phyloP scores from a whole-genome alignment of 2,113 vertebrate genomes.

The Pomatostomus ruficeps region DNA sequence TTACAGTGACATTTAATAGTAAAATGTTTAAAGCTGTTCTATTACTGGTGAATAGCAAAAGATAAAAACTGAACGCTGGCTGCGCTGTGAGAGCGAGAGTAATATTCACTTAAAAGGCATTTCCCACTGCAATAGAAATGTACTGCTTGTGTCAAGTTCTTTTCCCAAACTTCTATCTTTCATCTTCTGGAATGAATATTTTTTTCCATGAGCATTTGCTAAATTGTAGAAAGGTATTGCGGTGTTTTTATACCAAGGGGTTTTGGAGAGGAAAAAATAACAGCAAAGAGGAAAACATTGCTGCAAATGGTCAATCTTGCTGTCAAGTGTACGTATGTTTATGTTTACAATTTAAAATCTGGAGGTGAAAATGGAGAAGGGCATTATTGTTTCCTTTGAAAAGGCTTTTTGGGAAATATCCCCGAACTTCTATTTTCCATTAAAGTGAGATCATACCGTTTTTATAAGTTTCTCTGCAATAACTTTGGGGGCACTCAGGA shows the following conservation, averaged over 20 bases:
- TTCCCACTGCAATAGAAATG: background rate
- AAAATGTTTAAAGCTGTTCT: background rate
- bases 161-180: background rate
- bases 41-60: background rate
- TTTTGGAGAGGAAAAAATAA: slow-evolving; percentile 14
- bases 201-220: background rate
- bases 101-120: background rate
- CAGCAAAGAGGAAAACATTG: background rate
- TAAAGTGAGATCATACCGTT: slow-evolving; percentile 42
- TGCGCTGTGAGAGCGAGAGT: background rate
- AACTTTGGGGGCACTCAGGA: slow-evolving; percentile 64
- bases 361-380: slow-evolving; percentile 2
- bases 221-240: background rate
- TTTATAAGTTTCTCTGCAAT: slow-evolving; percentile 57
- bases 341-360: slow-evolving; percentile 24
- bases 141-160: background rate
- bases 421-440: background rate
- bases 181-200: background rate
- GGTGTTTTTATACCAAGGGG: background rate
- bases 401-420: slow-evolving; percentile 13
- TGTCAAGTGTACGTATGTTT: background rate
- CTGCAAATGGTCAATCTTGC: slow-evolving; percentile 38
- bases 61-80: background rate
- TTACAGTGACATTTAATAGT: slow-evolving; percentile 28
- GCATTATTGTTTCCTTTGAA: slow-evolving; percentile 19